Conservation (phyloP, 2,888 invertebrate genomes). For the Oxytorus armatus region DNA sequence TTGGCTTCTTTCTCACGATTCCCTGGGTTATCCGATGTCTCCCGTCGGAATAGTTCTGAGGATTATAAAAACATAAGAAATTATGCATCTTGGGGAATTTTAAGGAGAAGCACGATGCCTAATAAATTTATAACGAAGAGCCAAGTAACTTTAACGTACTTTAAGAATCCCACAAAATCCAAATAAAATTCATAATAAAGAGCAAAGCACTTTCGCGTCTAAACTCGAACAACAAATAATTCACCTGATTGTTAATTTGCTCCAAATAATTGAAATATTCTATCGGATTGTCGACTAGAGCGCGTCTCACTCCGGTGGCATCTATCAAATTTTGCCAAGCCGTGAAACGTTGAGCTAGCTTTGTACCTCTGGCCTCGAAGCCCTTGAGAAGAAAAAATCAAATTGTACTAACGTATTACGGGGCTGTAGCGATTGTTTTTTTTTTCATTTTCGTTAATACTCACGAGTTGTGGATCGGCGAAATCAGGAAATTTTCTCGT, state of each 20-base stretch:
- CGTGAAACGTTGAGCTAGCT: constrained; percentile 91
- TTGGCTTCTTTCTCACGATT: constrained; percentile 78
- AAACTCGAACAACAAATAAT: neutral
- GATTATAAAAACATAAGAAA: too few species aligned
- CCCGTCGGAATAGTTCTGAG: constrained; percentile 53
- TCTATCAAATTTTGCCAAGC: constrained; percentile 94
- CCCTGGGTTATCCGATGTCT: constrained; percentile 75
- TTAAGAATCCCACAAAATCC: too few species aligned
- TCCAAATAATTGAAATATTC: constrained; percentile 80
- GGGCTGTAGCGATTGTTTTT: neutral
- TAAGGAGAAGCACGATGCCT: too few species aligned
- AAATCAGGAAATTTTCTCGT: constrained; percentile 91
- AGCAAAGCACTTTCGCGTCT: neutral
- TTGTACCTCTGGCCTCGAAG: constrained; percentile 96
- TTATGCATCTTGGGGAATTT: too few species aligned
- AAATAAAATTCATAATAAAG: too few species aligned
- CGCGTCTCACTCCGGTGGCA: constrained; percentile 89
- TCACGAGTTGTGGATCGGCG: constrained; percentile 93
- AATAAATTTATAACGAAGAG: too few species aligned
- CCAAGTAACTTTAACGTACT: too few species aligned
- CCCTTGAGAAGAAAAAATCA: constrained; percentile 86
- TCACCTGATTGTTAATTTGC: constrained; percentile 73
- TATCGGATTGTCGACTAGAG: constrained; percentile 89
- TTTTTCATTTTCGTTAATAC: constrained; percentile 70
- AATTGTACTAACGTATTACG: constrained; percentile 2